A percentile compares a stretch with the other conserved stretches of the same genome.
Evolutionary conservation across 1,140 invertebrate genomes (phyloP).

Genomic region (Saccostrea echinata): DNA sequence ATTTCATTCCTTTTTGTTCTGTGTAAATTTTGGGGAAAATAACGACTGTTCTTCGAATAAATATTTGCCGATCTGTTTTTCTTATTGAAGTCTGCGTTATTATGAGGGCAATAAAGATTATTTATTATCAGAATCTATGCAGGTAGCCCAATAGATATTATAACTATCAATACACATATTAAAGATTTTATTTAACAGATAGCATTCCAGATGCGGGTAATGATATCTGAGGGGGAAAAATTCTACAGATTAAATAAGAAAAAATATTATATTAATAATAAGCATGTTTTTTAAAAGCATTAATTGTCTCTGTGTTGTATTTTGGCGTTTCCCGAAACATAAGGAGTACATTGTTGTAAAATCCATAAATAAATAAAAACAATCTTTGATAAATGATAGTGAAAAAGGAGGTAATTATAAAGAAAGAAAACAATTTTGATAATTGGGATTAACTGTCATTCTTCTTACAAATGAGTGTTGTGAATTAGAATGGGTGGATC

Average conservation of each 20-base stretch:
- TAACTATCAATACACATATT: not conserved
- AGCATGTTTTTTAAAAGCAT: no score
- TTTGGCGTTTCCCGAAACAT: no score
- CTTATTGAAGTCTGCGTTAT: not conserved
- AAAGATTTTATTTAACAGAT: not conserved
- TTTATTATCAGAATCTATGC: constrained; percentile 23
- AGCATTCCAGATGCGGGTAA: not conserved
- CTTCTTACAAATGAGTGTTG: no score
- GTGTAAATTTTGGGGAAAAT: constrained; percentile 15
- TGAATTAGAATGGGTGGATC: no score
- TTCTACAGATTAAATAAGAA: not conserved
- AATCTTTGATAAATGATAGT: no score
- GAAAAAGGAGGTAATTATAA: no score
- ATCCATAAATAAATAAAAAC: no score
- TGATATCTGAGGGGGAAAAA: not conserved
- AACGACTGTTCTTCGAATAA: constrained; percentile 16
- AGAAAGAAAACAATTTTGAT: no score
- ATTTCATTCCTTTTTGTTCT: constrained; percentile 31
- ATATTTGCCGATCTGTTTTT: constrained; percentile 36
- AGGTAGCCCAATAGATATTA: constrained; percentile 9
- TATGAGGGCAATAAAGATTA: not conserved
- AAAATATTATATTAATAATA: not conserved
- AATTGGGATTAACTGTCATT: no score
- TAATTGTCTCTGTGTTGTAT: no score
- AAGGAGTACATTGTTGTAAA: no score